Conservation (phyloP, 1,140 invertebrate species). For the Chelonus insularis region DNA sequence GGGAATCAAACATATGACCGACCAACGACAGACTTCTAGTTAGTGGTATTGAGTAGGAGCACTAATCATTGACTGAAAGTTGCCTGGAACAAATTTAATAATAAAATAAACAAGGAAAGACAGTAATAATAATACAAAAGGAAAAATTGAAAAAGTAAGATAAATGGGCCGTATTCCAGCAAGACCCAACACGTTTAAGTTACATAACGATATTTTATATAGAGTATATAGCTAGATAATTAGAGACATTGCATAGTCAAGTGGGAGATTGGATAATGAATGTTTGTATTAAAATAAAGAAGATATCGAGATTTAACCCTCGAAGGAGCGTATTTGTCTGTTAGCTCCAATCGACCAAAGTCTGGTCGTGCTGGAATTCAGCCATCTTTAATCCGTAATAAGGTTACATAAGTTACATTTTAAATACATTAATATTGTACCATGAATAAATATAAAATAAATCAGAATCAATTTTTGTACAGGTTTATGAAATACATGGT, state of each 20-base stretch:
- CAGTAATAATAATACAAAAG: constrained; percentile 32
- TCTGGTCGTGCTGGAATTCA: constrained; percentile 59
- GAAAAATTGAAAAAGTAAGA: constrained; percentile 29
- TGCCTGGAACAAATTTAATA: constrained; percentile 29
- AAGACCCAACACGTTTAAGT: constrained; percentile 59
- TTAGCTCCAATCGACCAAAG: constrained; percentile 60
- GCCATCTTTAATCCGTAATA: constrained; percentile 59
- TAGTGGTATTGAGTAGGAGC: constrained; percentile 55
- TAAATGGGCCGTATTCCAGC: constrained; percentile 58
- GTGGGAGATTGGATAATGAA: constrained; percentile 18
- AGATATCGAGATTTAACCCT: constrained; percentile 46
- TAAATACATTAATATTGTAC: constrained; percentile 59
- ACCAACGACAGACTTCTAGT: constrained; percentile 59
- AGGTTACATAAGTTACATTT: constrained; percentile 60
- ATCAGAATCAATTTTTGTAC: constrained; percentile 57
- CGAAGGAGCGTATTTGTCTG: constrained; percentile 60
- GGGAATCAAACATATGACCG: constrained; percentile 59
- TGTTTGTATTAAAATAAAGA: constrained; percentile 15
- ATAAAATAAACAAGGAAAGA: constrained; percentile 30
- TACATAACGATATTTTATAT: constrained; percentile 62
- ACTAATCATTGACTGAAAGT: constrained; percentile 44
- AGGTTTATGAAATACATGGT: constrained; percentile 51
- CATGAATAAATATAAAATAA: constrained; percentile 31
- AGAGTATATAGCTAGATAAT: constrained; percentile 61
- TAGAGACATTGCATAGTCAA: constrained; percentile 50